These are phyloP conservation scores for Aleiodes testaceus DNA, from an alignment of 2,888 invertebrate species.

Conservation along the genomic window DNA sequence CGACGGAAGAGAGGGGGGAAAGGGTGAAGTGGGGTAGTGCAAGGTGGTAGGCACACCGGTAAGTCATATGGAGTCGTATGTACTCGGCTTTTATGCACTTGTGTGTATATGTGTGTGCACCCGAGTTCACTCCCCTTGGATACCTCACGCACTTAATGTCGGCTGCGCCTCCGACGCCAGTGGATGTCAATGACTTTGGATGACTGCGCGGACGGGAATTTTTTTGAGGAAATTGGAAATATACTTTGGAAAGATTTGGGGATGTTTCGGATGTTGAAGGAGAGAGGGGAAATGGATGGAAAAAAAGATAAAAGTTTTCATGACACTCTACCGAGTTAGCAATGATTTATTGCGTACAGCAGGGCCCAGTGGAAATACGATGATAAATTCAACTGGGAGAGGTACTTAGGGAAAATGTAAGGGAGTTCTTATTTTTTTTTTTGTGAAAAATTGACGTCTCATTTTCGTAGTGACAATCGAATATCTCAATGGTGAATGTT, in stretches of 20 bases:
- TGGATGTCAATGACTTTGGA: conserved; percentile 71
- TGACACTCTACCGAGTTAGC: conserved; percentile 11
- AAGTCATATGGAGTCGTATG: conserved; percentile 29
- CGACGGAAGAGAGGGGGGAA: conserved; percentile 13
- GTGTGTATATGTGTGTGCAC: conserved; percentile 46
- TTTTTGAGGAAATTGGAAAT: conserved; percentile 2
- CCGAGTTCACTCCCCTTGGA: conserved; percentile 56
- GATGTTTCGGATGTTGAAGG: not conserved
- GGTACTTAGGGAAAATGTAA: not conserved
- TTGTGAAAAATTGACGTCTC: conserved; percentile 2
- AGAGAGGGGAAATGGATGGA: conserved; percentile 11
- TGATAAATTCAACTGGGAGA: not conserved
- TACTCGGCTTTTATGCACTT: conserved; percentile 16
- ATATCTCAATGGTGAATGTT: not conserved
- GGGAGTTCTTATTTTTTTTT: not conserved
- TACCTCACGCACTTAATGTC: conserved; percentile 64
- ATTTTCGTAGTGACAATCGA: not conserved
- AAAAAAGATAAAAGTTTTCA: conserved; percentile 27
- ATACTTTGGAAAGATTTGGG: no score
- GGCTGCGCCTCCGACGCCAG: conserved; percentile 60
- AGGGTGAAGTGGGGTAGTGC: conserved; percentile 34
- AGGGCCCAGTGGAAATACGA: conserved; percentile 20
- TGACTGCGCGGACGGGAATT: conserved; percentile 63
- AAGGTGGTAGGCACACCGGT: conserved; percentile 36
- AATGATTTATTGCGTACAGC: conserved; percentile 18